Percentiles rank a stretch among this genome's conserved stretches.
Evolutionary conservation across 2,888 invertebrate genomes (phyloP).

Genomic region (Pocota personata): DNA sequence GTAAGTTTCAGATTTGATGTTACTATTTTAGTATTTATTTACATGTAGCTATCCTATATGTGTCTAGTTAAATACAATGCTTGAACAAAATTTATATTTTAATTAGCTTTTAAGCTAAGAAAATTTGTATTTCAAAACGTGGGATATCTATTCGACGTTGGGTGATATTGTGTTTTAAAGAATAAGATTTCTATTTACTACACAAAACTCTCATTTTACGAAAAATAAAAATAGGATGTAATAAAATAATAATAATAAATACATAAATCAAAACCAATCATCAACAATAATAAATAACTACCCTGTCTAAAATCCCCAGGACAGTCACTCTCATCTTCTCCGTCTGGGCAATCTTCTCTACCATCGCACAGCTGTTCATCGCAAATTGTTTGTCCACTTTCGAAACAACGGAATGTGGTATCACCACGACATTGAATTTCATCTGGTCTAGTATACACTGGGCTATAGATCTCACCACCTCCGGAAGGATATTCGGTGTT

Average conservation of each 20-base stretch:
- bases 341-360: constrained; percentile 78
- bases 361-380: constrained; percentile 80
- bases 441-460: constrained; percentile 4
- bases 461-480: constrained; percentile 15
- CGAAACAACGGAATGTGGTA: constrained; percentile 77
- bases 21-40: constrained; percentile 1
- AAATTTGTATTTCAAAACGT: no score
- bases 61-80: background rate
- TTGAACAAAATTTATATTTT: background rate
- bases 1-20: background rate
- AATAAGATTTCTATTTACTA: no score
- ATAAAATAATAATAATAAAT: constrained; percentile 18
- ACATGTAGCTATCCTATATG: background rate
- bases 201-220: background rate
- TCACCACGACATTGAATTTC: constrained; percentile 79
- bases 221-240: background rate
- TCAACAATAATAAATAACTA: constrained; percentile 46
- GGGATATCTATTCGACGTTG: no score
- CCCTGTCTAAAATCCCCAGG: constrained; percentile 24
- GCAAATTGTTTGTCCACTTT: constrained; percentile 78
- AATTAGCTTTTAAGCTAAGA: background rate
- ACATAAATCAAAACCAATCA: background rate
- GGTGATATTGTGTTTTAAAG: no score
- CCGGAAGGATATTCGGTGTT: constrained; percentile 73
- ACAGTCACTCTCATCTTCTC: constrained; percentile 81